Conservation (phyloP, 2,797 vertebrate genomes). For the Rhabdophis nuchalis region DNA sequence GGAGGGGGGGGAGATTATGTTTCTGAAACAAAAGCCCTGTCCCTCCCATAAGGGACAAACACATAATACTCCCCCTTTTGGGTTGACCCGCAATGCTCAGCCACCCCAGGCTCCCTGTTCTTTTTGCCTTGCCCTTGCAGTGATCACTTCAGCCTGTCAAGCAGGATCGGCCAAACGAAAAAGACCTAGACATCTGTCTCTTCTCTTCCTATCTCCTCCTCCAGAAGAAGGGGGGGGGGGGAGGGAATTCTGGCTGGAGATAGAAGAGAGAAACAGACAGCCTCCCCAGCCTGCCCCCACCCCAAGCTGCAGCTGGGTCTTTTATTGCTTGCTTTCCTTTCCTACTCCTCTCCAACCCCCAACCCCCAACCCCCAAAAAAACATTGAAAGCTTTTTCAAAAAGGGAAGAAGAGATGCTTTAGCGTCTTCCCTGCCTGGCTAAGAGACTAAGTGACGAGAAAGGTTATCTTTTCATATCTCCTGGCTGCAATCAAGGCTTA, state of each 20-base stretch:
- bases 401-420: background rate
- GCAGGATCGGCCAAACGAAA: constrained; percentile 28
- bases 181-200: constrained; percentile 42
- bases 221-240: background rate
- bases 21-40: constrained; percentile 5
- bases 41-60: constrained; percentile 10
- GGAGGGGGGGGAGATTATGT: too few relatives aligned
- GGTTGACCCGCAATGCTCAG: background rate
- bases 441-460: background rate
- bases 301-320: background rate
- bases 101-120: constrained; percentile 20
- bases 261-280: background rate
- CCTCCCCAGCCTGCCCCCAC: background rate
- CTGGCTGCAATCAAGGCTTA: constrained; percentile 29
- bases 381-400: background rate
- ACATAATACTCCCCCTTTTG: background rate
- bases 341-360: too few relatives aligned
- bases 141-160: constrained; percentile 21
- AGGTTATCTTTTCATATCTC: background rate
- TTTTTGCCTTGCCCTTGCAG: constrained; percentile 54
- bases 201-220: background rate
- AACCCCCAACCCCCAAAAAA: background rate
- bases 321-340: background rate
- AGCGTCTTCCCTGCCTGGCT: background rate
- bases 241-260: background rate